phyloP scores from a whole-genome alignment of 2,888 invertebrate species.

The Himalopsyche anomala region DNA sequence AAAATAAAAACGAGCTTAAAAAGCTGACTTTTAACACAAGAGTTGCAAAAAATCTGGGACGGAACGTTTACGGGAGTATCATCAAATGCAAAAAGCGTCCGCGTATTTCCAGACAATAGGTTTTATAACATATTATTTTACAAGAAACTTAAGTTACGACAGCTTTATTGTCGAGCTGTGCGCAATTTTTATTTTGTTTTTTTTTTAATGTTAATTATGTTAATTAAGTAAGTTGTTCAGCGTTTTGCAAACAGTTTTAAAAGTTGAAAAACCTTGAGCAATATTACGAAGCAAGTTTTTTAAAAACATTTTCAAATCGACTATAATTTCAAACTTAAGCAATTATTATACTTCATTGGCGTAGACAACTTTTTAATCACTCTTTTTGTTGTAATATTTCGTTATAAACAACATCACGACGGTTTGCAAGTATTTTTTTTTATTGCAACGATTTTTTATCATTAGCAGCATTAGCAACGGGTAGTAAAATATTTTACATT shows the following conservation, averaged over 20 bases:
- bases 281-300: slow-evolving; percentile 8
- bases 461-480: too few species aligned
- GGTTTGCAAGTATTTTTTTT: too few species aligned
- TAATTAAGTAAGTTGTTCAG: slow-evolving; percentile 35
- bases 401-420: too few species aligned
- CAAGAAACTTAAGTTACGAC: slow-evolving; percentile 19
- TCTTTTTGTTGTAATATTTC: too few species aligned
- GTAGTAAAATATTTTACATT: too few species aligned
- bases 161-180: slow-evolving; percentile 19
- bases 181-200: slow-evolving; percentile 27
- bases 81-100: slow-evolving; percentile 26
- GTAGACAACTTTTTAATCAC: too few species aligned
- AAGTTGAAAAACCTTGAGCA: not conserved
- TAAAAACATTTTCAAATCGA: not conserved
- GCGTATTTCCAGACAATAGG: slow-evolving; percentile 11
- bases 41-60: not conserved
- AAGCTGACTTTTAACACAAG: not conserved
- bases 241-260: slow-evolving; percentile 2
- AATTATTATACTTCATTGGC: too few species aligned
- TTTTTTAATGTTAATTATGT: slow-evolving; percentile 51
- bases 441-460: too few species aligned
- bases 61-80: not conserved
- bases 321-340: not conserved
- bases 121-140: slow-evolving; percentile 18
- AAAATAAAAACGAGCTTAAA: not conserved